Percentiles rank a stretch among this genome's conserved stretches.
These are phyloP conservation scores for Noctua comes DNA, from an alignment of 2,888 invertebrate species.

Conservation along the genomic window DNA sequence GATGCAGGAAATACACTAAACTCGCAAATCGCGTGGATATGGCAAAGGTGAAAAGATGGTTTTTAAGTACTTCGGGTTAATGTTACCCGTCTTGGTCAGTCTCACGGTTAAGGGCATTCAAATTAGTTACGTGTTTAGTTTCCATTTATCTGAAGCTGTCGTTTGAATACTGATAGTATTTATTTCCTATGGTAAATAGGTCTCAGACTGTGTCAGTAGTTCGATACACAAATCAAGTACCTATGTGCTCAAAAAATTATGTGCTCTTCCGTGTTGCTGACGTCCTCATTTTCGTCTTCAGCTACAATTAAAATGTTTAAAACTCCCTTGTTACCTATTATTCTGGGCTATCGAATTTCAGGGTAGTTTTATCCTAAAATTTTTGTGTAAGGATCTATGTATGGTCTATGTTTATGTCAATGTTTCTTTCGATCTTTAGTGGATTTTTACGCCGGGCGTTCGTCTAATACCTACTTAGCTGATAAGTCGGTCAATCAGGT, in stretches of 20 bases:
- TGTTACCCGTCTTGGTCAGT: conserved; percentile 4
- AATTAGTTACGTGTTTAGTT: conserved; percentile 17
- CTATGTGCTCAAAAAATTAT: background rate
- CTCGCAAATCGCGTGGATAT: conserved; percentile 69
- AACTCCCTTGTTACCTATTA: background rate
- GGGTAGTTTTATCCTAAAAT: background rate
- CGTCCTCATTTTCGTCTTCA: background rate
- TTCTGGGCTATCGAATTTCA: background rate
- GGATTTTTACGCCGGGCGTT: background rate
- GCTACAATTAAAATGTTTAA: background rate
- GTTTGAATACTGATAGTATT: conserved; percentile 28
- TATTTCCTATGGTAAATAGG: conserved; percentile 17
- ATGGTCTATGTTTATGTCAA: background rate
- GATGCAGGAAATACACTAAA: conserved; percentile 76
- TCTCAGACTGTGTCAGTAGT: conserved; percentile 21
- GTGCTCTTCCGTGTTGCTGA: background rate
- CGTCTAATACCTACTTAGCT: background rate
- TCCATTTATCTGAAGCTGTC: conserved; percentile 23
- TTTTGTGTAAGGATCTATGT: background rate
- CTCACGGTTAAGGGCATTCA: conserved; percentile 12
- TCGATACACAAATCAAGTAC: background rate
- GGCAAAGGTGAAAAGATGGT: conserved; percentile 68
- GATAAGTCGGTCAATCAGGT: background rate
- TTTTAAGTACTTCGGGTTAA: conserved; percentile 3
- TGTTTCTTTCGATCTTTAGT: background rate